Evolutionary conservation across 2,888 invertebrate genomes (phyloP).

Genomic region (Campoplex nolae): DNA sequence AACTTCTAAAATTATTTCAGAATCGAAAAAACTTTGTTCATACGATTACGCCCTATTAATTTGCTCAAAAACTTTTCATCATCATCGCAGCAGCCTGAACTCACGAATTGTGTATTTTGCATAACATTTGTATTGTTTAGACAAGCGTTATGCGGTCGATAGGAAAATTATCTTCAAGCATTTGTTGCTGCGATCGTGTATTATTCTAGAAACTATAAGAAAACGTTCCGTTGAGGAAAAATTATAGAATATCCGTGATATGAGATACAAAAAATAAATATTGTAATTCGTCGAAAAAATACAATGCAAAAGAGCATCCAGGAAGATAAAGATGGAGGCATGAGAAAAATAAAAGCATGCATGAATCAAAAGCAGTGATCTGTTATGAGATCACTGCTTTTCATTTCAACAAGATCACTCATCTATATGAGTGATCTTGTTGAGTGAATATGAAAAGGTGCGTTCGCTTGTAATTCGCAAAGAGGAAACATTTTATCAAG

Average conservation of each 20-base stretch:
- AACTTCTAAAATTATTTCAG: background rate
- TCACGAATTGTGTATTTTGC: background rate
- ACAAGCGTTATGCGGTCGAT: background rate
- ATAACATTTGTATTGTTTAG: background rate
- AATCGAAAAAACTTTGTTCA: too few species aligned
- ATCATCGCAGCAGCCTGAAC: background rate
- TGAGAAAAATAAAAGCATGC: background rate
- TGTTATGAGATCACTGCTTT: too few species aligned
- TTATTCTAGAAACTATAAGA: background rate
- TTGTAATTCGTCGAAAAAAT: background rate
- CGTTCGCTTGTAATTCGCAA: background rate
- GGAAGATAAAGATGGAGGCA: background rate
- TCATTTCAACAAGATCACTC: too few species aligned
- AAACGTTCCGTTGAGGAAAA: background rate
- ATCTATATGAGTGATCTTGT: background rate
- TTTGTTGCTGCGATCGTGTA: background rate
- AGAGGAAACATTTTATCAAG: too few species aligned
- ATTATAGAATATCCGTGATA: background rate
- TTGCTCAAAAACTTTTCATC: background rate
- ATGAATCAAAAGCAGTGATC: background rate
- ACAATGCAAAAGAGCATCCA: background rate
- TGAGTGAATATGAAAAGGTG: background rate
- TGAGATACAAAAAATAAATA: background rate
- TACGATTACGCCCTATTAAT: too few species aligned
- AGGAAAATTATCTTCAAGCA: background rate